phyloP scores from a whole-genome alignment of 2,888 invertebrate genomes.

The Drosophila lacicola region DNA sequence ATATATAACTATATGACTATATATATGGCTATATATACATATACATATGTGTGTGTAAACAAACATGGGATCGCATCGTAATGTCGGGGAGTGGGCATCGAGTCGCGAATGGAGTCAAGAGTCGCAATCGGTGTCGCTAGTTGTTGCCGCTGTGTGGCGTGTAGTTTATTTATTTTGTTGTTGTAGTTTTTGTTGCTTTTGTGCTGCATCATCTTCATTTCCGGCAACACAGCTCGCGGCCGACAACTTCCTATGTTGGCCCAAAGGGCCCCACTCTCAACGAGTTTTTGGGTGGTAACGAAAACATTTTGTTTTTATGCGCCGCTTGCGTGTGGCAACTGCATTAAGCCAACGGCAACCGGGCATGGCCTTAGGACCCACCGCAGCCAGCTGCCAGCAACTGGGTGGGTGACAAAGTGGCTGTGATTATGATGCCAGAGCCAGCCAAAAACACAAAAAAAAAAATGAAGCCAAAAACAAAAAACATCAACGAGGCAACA shows the following conservation, averaged over 20 bases:
- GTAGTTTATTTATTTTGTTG: conserved; percentile 77
- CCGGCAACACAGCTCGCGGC: conserved; percentile 71
- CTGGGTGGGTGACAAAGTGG: conserved; percentile 78
- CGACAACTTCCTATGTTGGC: conserved; percentile 61
- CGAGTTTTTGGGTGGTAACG: conserved; percentile 18
- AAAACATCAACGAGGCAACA: not conserved
- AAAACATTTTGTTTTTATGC: conserved; percentile 77
- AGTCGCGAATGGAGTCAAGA: not conserved
- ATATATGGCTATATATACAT: conserved; percentile 11
- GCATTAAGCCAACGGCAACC: conserved; percentile 57
- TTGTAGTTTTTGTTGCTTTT: conserved; percentile 64
- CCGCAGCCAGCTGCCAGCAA: conserved; percentile 49
- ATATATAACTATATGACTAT: not conserved
- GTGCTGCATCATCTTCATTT: conserved; percentile 82
- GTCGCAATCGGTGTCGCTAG: conserved; percentile 6
- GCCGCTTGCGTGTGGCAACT: conserved; percentile 77
- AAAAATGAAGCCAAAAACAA: no score
- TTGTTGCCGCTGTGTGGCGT: conserved; percentile 30
- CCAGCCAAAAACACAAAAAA: conserved; percentile 14
- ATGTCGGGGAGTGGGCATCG: not conserved
- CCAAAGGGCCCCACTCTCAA: conserved; percentile 5
- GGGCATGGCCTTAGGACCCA: conserved; percentile 45
- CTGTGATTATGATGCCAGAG: conserved; percentile 70
- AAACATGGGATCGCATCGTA: conserved; percentile 16
- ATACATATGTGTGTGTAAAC: not conserved